Evolutionary conservation across 2,113 vertebrate species (phyloP), one percentile per base, ranked within the genome.

Genomic region (Cavia porcellus): DNA sequence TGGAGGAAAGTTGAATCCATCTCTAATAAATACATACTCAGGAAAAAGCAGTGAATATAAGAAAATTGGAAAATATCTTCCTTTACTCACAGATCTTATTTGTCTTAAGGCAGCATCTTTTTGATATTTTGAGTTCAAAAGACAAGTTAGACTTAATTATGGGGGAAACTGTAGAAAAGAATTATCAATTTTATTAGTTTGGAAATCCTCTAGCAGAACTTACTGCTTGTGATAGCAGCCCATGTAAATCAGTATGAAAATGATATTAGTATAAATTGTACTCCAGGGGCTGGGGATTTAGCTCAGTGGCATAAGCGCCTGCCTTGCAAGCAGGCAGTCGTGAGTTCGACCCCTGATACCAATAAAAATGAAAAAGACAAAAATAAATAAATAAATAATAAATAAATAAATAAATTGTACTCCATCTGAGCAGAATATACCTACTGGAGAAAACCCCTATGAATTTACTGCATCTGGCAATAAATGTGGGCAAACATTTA

Each of bases 21-120:
- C 89, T 86, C 42, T 77, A 88, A 3, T 83, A 82, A 86, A 94
- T 15, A 87, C 52, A 94, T 84, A 92, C 74, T 80, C 57, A 89
- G n/a, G 11, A 64, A 94, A 81, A 64, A 70, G 4, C 24, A 55
- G 52, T 86, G 64, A 89, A 66, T 85, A 42, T 86, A 90, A 82
- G 92, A 75, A 68, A 92, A 83, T 38, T 86, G 83, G 90, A 90
- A 88, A 62, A 42, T 45, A n/a, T 81, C 19, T 94, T 81, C 5
- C 14, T 96, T 25, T 96, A 50, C 82, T 68, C 24, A 74, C 82
- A 97, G 38, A 86, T 42, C 4, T 30, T 64, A 0, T 79, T 57
- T 89, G 17, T 94, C 55, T 91, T 55, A 95, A 92, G 50, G 38
- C 55, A 86, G 59, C 57, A 80, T 1, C 19, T 90, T 88, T 93